Base-by-base conservation (phyloP, 2,888 invertebrate genomes). In the Xylophagus ater region DNA sequence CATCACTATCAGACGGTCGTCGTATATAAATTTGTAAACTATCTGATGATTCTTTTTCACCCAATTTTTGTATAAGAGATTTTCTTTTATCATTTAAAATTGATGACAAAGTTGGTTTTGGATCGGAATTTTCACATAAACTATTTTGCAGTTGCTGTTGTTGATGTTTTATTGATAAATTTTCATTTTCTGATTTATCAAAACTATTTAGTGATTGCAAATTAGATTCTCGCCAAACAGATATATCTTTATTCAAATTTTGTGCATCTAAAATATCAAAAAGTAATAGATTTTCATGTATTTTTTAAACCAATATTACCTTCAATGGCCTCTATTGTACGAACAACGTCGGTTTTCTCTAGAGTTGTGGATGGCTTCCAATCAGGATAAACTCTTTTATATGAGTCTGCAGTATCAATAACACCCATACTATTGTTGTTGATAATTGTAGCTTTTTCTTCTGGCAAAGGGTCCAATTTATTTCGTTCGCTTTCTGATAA, bases 281-380 rank as follows among this genome's bases (percentile, higher is more conserved):
- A 32, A 31, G 8, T 18, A 57, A 58, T 31, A 41, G 30, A 25
- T 28, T 37, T 31, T 25, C 34, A 4, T 36, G 25, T 18, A 10
- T 24, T 20, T 13, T 17, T 39, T 26, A 23, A 36, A 19, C n/a
- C n/a, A 31, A 33, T 31, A 38, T 41, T 65, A 84, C 85, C 85
- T 72, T 87, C 87, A 39, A 89, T 84, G 24, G 85, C 78, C 66
- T 88, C 86, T 71, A 89, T 81, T 32, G 86, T 80, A 45, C 80
- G 72, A 49, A 86, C 83, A 23, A 88, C 82, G 62, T 87, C 88
- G 4, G 79, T 77, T 60, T 81, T 81, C 55, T 87, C 87, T 32
- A 84, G 74, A 28, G 82, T 73, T 49, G 72, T 73, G 24, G 81
- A 78, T 19, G 87, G 86, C 52, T 80, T 77, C 86, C 88, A 86